Percentiles rank a stretch among this genome's conserved stretches.
Conservation (phyloP, 1,140 invertebrate species). For the Philaenus spumarius region DNA sequence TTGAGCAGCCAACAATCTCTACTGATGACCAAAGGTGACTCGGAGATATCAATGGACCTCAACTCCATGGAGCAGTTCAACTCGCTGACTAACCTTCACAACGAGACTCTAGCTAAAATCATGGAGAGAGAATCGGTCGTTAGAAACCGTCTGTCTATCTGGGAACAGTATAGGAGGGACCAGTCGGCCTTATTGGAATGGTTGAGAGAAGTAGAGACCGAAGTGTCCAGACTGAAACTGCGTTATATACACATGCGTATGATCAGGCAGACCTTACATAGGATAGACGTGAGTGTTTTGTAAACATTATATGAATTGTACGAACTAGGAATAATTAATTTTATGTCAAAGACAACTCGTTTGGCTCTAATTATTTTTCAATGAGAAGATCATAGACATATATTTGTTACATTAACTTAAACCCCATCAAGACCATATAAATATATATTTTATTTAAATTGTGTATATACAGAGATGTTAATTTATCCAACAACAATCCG, state of each 20-base stretch:
- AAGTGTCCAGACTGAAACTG: conserved; percentile 66
- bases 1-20: conserved; percentile 27
- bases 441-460: too few species aligned
- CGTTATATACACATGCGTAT: conserved; percentile 70
- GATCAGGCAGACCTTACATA: conserved; percentile 60
- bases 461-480: too few species aligned
- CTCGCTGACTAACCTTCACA: conserved; percentile 73
- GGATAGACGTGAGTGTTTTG: conserved; percentile 45
- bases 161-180: conserved; percentile 74
- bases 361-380: too few species aligned
- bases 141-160: conserved; percentile 60
- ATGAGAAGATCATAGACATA: too few species aligned
- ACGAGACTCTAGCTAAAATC: conserved; percentile 73
- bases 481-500: too few species aligned
- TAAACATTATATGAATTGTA: too few species aligned
- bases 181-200: conserved; percentile 64
- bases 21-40: conserved; percentile 12
- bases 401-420: too few species aligned
- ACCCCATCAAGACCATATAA: too few species aligned
- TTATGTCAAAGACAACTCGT: too few species aligned
- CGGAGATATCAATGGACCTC: conserved; percentile 29
- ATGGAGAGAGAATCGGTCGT: conserved; percentile 68
- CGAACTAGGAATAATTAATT: too few species aligned
- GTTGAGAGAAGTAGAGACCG: conserved; percentile 72
- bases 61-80: conserved; percentile 66